Evolutionary conservation across 1,140 invertebrate genomes (phyloP), one percentile per base, ranked within the genome.

Genomic region (Drosophila persimilis): DNA sequence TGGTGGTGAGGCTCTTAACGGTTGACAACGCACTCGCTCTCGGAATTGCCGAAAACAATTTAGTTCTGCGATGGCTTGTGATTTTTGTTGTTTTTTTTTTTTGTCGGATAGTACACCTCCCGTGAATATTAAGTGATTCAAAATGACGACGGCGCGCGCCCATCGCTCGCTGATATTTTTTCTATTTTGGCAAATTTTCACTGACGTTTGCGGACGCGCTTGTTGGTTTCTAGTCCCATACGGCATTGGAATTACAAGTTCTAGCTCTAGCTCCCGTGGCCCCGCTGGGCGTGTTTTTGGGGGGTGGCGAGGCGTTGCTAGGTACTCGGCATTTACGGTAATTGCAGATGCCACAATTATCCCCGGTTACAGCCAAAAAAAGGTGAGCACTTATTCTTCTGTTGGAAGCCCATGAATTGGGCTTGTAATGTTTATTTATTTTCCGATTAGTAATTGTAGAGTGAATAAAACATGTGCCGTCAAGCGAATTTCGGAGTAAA

Each of bases 191-290:
- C 63, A 62, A 79, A 83, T 79, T 88, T 70, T 76, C 74, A 75
- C 78, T 86, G 83, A 88, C 83, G 78, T 83, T 78, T 55, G 43
- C 81, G 83, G 83, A 86, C 77, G 75, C 81, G 83, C 64, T 81
- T 61, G 64, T 22, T 78, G 71, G 24, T 76, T 72, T 79, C 66
- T 66, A 73, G 64, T 61, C 35, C 60, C 70, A 65, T 31, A 69
- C 51, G 61, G 31, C 50, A 13, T n/a, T 45, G 39, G 58, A 65
- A 79, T 60, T 20, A 51, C 43, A 51, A 44, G 35, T 55, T 29
- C 31, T 7, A 7, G 5, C 24, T 26, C 29, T n/a, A n/a, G 24
- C 2, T 47, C 13, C 63, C 51, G 20, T 11, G 9, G 0, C 35
- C 6, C 6, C 26, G 3, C 2, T 11, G 17, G 11, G 9, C 13